Conservation (phyloP, 2,797 vertebrate species). For the Scyliorhinus canicula region DNA sequence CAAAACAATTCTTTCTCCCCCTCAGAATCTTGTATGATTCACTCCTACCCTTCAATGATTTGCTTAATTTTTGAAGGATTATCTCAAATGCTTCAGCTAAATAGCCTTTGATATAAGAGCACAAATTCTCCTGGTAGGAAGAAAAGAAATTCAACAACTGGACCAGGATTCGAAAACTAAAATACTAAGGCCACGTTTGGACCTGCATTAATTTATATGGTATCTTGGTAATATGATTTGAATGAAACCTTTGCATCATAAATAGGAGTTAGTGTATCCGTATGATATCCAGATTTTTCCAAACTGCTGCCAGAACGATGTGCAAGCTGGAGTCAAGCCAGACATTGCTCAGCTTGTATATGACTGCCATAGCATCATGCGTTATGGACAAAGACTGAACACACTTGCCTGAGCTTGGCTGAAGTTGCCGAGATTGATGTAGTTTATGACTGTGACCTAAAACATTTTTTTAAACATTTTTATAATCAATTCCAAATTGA, state of each 20-base stretch:
- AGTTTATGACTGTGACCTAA: neutral
- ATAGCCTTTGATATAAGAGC: neutral
- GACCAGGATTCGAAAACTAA: neutral
- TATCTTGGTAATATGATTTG: neutral
- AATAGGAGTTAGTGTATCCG: neutral
- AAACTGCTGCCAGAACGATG: neutral
- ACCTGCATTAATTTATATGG: neutral
- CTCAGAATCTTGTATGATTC: neutral
- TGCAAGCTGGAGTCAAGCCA: neutral
- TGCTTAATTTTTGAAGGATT: neutral
- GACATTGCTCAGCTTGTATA: neutral
- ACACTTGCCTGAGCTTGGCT: neutral
- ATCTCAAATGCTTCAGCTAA: neutral
- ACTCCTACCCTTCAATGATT: neutral
- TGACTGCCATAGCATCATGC: neutral
- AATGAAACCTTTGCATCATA: neutral
- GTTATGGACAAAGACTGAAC: neutral
- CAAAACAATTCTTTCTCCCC: neutral
- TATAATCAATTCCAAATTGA: constrained; percentile 32
- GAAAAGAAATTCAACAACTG: neutral
- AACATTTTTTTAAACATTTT: neutral
- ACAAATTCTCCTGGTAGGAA: neutral
- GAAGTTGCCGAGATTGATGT: neutral
- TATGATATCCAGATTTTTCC: neutral
- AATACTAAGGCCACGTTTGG: neutral